phyloP scores from a whole-genome alignment of 1,140 invertebrate species.

The Bursaphelenchus mucronatus region DNA sequence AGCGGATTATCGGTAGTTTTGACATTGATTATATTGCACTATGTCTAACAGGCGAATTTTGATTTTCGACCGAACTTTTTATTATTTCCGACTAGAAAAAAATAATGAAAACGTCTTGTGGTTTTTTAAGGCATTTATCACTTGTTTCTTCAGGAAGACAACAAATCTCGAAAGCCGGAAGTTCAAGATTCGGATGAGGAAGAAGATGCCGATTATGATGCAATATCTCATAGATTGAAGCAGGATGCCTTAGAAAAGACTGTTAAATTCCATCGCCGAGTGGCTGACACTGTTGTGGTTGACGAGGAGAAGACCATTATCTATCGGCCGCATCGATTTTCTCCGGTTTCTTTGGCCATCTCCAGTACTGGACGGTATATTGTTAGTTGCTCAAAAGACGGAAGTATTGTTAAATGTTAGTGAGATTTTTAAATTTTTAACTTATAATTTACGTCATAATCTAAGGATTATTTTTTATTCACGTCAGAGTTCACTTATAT shows the following conservation, averaged over 20 bases:
- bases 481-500: neutral
- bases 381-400: conserved; percentile 45
- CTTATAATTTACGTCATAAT: too few relatives aligned
- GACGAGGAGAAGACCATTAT: neutral
- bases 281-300: conserved; percentile 20
- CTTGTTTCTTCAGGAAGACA: neutral
- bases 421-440: too few relatives aligned
- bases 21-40: too few relatives aligned
- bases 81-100: too few relatives aligned
- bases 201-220: conserved; percentile 21
- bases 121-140: neutral
- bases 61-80: too few relatives aligned
- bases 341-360: conserved; percentile 36
- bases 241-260: conserved; percentile 16
- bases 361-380: conserved; percentile 29
- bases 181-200: conserved; percentile 21
- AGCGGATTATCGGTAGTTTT: too few relatives aligned
- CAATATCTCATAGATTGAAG: conserved; percentile 26
- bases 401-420: conserved; percentile 43
- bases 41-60: too few relatives aligned
- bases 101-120: neutral
- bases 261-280: conserved; percentile 12
- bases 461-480: conserved; percentile 2
- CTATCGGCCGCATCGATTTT: conserved; percentile 41
- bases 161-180: conserved; percentile 5